phyloP scores from a whole-genome alignment of 1,140 invertebrate species.

The Listronotus oregonensis region DNA sequence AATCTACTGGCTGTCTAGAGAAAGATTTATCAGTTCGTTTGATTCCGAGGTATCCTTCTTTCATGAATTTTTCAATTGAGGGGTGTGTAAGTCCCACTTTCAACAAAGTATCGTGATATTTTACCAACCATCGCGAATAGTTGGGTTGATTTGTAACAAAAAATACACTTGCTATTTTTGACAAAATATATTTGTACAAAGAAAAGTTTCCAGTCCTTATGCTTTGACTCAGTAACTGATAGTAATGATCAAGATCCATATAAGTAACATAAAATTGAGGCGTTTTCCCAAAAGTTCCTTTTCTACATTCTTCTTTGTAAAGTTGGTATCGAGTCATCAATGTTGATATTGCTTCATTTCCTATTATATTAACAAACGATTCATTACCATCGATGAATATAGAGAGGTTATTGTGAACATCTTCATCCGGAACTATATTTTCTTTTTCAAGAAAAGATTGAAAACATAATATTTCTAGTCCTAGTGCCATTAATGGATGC shows the following conservation, averaged over 20 bases:
- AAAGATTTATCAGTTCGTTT: conserved; percentile 41
- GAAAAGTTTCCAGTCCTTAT: conserved; percentile 41
- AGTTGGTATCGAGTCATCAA: conserved; percentile 18
- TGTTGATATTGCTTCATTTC: too few species aligned
- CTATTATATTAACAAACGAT: too few species aligned
- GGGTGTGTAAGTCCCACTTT: conserved; percentile 3
- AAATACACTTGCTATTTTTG: conserved; percentile 41
- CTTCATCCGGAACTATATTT: too few species aligned
- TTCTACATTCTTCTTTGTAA: conserved; percentile 16
- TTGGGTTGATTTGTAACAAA: conserved; percentile 39
- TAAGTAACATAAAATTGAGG: conserved; percentile 46
- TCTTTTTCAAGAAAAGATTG: too few species aligned
- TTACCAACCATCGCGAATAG: conserved; percentile 28
- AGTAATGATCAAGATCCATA: conserved; percentile 46
- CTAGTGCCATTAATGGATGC: conserved; percentile 12
- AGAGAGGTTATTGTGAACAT: too few species aligned
- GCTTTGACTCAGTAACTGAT: conserved; percentile 42
- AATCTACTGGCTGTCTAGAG: conserved; percentile 44
- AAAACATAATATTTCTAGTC: not conserved
- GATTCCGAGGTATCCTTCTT: conserved; percentile 36
- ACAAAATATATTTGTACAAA: conserved; percentile 36
- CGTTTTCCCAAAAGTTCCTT: conserved; percentile 41
- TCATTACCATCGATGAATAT: too few species aligned
- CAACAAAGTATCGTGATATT: conserved; percentile 21
- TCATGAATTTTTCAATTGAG: not conserved